These are phyloP conservation scores for Drosophila triauraria DNA, from an alignment of 1,140 invertebrate species.

Conservation along the genomic window DNA sequence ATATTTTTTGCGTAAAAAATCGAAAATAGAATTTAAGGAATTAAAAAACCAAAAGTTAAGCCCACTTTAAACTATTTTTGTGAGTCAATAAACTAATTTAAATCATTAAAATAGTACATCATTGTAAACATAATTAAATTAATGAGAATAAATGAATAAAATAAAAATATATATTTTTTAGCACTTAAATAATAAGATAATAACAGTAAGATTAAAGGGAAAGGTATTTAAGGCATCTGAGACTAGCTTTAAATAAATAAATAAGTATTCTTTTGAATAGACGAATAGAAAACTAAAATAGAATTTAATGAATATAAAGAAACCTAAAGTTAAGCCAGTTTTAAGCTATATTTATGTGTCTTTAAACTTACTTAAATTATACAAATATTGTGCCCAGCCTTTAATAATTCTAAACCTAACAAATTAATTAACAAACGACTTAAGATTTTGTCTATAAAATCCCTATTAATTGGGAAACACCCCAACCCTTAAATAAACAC, in stretches of 20 bases:
- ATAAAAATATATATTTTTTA: background rate
- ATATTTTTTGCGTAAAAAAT: background rate
- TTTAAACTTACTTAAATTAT: background rate
- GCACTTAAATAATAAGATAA: no score
- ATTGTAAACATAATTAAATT: no score
- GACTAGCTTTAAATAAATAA: background rate
- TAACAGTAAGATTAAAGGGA: no score
- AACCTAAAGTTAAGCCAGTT: background rate
- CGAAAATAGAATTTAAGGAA: background rate
- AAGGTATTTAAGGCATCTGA: no score
- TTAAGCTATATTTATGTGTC: background rate
- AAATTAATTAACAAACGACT: background rate
- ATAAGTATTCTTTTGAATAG: background rate
- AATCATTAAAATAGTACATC: no score
- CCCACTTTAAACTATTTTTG: no score
- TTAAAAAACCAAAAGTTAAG: background rate
- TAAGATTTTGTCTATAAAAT: background rate
- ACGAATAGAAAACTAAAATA: no score
- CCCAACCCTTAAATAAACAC: background rate
- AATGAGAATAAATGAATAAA: no score
- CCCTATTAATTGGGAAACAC: background rate
- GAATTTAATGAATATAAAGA: background rate
- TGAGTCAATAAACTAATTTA: no score
- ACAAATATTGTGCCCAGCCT: background rate
- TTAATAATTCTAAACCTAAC: background rate